Conservation (phyloP, 2,113 vertebrate genomes). For the Morone chrysops region DNA sequence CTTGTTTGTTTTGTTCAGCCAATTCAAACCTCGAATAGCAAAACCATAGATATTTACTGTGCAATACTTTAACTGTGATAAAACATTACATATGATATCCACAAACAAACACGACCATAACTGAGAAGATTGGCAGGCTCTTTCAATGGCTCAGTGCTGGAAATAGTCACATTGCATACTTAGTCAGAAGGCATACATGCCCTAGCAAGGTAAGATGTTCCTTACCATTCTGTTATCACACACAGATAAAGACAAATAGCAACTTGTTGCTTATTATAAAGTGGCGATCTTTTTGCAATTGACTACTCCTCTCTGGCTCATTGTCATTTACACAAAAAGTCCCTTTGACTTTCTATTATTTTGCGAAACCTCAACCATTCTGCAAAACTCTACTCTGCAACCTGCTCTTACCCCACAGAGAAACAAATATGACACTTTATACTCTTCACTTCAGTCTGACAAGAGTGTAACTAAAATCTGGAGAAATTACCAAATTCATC, state of each 20-base stretch:
- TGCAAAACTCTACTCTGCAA: constrained; percentile 7
- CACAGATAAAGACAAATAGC: background rate
- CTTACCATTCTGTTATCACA: constrained; percentile 12
- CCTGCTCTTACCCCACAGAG: background rate
- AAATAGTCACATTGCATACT: constrained; percentile 11
- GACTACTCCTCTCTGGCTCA: background rate
- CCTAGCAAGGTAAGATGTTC: background rate
- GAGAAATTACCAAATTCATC: constrained; percentile 4
- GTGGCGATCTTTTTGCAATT: constrained; percentile 4
- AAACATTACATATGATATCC: constrained; percentile 3
- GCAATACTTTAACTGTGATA: background rate
- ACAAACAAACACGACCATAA: background rate
- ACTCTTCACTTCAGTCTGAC: constrained; percentile 7
- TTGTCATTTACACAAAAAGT: constrained; percentile 1
- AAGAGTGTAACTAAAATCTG: background rate
- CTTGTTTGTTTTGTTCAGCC: no score
- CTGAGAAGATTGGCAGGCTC: constrained; percentile 6
- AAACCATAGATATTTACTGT: background rate
- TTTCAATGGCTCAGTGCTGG: background rate
- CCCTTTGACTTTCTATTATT: background rate
- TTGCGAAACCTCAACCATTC: background rate
- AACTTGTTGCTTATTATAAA: constrained; percentile 8
- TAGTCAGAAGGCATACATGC: background rate
- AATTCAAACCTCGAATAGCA: background rate
- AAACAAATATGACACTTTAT: background rate